These are phyloP conservation scores for Benthosema pterotum DNA, from an alignment of 2,797 vertebrate genomes.

Conservation along the genomic window DNA sequence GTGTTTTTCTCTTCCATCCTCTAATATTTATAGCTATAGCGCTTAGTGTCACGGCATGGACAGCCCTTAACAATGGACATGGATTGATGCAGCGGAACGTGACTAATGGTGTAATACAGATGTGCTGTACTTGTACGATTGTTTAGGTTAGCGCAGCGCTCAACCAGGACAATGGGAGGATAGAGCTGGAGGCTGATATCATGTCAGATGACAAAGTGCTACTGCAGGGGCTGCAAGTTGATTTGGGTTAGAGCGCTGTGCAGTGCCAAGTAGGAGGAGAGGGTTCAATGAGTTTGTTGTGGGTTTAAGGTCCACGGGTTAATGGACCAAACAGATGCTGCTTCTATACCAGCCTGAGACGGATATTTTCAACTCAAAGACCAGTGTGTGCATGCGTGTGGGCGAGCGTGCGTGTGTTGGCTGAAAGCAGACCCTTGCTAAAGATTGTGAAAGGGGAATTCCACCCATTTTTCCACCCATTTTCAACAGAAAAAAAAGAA, in stretches of 20 bases:
- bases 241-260: background rate
- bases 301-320: background rate
- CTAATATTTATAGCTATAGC: too few relatives aligned
- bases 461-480: too few relatives aligned
- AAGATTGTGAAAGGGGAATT: too few relatives aligned
- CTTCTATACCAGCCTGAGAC: background rate
- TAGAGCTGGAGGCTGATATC: background rate
- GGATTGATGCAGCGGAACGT: too few relatives aligned
- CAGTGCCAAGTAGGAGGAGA: background rate
- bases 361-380: too few relatives aligned
- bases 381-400: background rate
- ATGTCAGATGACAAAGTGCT: constrained; percentile 4
- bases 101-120: too few relatives aligned
- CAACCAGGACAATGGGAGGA: constrained; percentile 36
- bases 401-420: too few relatives aligned
- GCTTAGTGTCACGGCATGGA: too few relatives aligned
- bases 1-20: too few relatives aligned
- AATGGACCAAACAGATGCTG: background rate
- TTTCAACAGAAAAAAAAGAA: too few relatives aligned
- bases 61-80: too few relatives aligned
- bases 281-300: constrained; percentile 24
- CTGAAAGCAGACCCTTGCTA: constrained; percentile 6
- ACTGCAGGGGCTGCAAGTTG: background rate
- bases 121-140: background rate
- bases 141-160: background rate